These are phyloP conservation scores for Isoperla grammatica DNA, from an alignment of 2,888 invertebrate genomes.

Conservation along the genomic window DNA sequence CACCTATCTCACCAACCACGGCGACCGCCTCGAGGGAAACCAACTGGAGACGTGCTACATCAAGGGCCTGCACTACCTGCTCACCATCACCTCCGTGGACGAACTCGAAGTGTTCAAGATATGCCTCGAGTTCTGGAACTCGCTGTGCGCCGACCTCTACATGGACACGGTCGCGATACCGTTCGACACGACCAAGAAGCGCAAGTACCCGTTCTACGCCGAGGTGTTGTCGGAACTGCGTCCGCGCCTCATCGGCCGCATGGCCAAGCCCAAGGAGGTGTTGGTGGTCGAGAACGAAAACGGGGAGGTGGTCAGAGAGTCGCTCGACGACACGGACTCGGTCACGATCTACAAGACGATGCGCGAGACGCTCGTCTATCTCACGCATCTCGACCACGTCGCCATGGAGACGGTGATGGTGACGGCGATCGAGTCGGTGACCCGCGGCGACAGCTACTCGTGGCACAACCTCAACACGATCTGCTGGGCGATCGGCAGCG, in stretches of 20 bases:
- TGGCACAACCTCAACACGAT: constrained; percentile 99
- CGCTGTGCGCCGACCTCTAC: constrained; percentile 86
- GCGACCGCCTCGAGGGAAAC: constrained; percentile 75
- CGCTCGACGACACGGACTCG: constrained; percentile 99
- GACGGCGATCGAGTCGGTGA: constrained; percentile 94
- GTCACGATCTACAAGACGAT: constrained; percentile 99
- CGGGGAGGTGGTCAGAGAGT: constrained; percentile 97
- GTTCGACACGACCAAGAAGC: too few species aligned
- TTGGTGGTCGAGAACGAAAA: constrained; percentile 99
- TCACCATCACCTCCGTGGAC: constrained; percentile 94
- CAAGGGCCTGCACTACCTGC: constrained; percentile 80
- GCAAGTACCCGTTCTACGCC: constrained; percentile 34
- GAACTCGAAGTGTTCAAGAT: constrained; percentile 99
- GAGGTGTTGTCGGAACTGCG: too few species aligned
- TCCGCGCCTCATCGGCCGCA: constrained; percentile 84
- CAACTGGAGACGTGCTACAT: constrained; percentile 68
- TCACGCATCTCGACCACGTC: constrained; percentile 96
- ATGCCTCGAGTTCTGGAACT: constrained; percentile 98
- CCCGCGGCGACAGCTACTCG: constrained; percentile 97
- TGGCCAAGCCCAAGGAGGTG: constrained; percentile 99
- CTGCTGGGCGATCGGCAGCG: constrained; percentile 99
- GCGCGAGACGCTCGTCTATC: constrained; percentile 95
- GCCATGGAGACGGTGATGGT: constrained; percentile 99
- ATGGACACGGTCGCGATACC: constrained; percentile 54
- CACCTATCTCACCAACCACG: constrained; percentile 94